Evolutionary conservation across 2,888 invertebrate species (phyloP), one percentile per base, ranked within the genome.

Genomic region (Agrotis clavis): DNA sequence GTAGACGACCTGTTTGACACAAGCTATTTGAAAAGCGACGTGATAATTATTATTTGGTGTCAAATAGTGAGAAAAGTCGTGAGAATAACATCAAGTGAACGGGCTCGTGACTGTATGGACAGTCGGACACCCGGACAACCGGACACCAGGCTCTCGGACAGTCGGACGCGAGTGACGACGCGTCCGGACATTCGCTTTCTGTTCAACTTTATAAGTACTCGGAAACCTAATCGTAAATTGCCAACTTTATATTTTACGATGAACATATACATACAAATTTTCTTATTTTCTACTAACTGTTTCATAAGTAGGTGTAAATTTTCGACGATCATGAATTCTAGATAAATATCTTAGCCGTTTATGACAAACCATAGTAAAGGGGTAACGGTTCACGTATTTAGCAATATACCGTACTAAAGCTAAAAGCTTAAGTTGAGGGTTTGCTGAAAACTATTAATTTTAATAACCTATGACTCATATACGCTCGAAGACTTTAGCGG

Each of bases 1-100:
- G 71, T 79, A 81, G 81, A 73, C 75, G 77, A 86, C 84, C 75
- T 83, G 77, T 86, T 87, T 86, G 84, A 87, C 85, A 81, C 77
- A 74, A 84, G 76, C 78, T 86, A 81, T 87, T 86, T 90, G 86
- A 88, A 85, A 85, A 85, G 83, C 75, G 81, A 90, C 86, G 86
- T 89, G 90, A 88, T 86, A 89, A 87, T 88, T 88, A 87, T 89
- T 86, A 88, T 88, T 90, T 87, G 88, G 88, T 88, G 89, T 89
- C 88, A 90, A 83, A 87, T 89, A 84, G 88, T 86, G 86, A 85
- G 89, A 88, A 88, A 87, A 88, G 88, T 90, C 91, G 91, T 90
- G 90, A 90, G 90, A 88, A 88, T 86, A 85, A 85, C 87, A 90
- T 88, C 85, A 89, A 81, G 77, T 64, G 82, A 84, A 77, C 85